phyloP scores from a whole-genome alignment of 2,797 vertebrate genomes.

The Sphenopsis melanotis region DNA sequence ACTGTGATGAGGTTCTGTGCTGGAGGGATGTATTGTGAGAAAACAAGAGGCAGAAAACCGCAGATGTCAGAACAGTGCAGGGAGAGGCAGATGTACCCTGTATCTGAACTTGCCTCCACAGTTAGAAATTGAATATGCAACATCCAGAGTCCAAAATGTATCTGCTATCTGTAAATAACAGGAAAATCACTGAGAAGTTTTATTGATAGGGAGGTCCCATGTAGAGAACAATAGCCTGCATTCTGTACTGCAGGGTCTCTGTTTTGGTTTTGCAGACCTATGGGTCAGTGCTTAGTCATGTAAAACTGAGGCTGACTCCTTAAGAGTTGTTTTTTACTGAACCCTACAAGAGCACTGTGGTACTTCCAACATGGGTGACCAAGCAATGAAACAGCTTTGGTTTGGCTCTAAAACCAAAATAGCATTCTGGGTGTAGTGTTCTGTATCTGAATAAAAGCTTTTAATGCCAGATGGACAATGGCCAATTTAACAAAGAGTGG shows the following conservation, averaged over 20 bases:
- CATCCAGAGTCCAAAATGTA: background rate
- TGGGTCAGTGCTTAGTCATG: background rate
- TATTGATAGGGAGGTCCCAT: accelerated
- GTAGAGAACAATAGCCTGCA: accelerated
- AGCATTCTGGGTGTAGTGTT: background rate
- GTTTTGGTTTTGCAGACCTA: background rate
- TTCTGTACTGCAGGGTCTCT: background rate
- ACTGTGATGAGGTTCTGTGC: background rate
- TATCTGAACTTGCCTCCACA: background rate
- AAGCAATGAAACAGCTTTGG: background rate
- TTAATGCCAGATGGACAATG: background rate
- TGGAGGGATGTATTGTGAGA: background rate
- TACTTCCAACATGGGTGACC: background rate
- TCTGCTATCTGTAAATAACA: background rate
- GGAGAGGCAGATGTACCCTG: background rate
- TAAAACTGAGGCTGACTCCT: background rate
- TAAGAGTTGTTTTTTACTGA: background rate
- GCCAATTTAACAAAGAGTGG: background rate
- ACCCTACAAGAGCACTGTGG: accelerated
- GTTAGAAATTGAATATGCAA: background rate
- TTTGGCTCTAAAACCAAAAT: background rate
- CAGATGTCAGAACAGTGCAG: background rate
- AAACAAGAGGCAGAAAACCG: background rate
- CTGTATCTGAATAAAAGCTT: background rate
- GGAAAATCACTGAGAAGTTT: background rate